Evolutionary conservation across 2,797 vertebrate genomes (phyloP).

Genomic region (Alauda arvensis): DNA sequence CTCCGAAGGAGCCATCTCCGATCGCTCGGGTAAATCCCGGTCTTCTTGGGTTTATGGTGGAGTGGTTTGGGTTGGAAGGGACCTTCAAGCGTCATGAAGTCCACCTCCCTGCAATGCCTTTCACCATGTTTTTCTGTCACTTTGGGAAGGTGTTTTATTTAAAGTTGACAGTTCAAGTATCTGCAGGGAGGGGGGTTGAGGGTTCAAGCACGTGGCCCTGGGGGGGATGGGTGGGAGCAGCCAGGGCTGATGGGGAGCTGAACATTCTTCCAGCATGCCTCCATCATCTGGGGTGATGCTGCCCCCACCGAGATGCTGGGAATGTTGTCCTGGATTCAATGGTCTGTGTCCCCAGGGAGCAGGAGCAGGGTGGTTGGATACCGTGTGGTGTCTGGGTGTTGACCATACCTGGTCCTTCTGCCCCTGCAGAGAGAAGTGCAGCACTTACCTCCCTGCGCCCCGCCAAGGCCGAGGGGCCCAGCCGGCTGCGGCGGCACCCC

Average conservation of each 20-base stretch:
- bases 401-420: not conserved
- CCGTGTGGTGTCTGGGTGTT: not conserved
- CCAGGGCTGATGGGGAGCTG: not conserved
- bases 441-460: conserved; percentile 71
- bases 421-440: conserved; percentile 78
- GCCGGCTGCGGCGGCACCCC: conserved; percentile 69
- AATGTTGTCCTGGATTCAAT: accelerated
- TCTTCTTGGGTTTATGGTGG: not conserved
- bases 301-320: accelerated
- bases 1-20: conserved; percentile 83
- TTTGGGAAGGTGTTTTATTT: not conserved
- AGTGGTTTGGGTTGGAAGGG: not conserved
- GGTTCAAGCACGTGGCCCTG: accelerated
- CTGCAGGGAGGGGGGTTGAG: not conserved
- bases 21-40: conserved; percentile 79
- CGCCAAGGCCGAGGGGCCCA: conserved; percentile 72
- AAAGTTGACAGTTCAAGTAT: not conserved
- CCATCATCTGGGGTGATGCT: accelerated
- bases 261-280: accelerated
- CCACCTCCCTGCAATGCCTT: not conserved
- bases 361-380: accelerated
- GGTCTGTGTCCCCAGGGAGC: accelerated
- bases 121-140: accelerated
- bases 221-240: not conserved
- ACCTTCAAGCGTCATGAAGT: not conserved